These are phyloP conservation scores for Podarcis cretensis DNA, from an alignment of 2,113 vertebrate genomes.

Conservation along the genomic window DNA sequence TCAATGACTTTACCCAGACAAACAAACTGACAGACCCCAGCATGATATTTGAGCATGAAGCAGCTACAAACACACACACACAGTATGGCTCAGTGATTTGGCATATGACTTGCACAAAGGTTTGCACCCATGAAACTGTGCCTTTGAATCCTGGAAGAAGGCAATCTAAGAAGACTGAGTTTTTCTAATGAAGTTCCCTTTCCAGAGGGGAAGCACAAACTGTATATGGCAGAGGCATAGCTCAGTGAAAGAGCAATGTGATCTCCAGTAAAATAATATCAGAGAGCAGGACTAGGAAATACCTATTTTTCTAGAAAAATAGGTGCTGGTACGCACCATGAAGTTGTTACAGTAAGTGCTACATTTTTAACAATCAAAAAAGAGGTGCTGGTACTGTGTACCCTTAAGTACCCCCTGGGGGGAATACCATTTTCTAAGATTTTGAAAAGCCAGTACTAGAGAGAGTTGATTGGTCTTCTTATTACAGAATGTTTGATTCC, in stretches of 20 bases:
- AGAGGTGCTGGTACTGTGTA: too few relatives aligned
- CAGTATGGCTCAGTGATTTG: background rate
- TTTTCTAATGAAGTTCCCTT: too few relatives aligned
- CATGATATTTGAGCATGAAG: conserved; percentile 28
- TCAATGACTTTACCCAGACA: background rate
- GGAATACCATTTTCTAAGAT: background rate
- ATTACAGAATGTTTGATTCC: too few relatives aligned
- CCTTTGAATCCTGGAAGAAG: background rate
- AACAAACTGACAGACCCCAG: conserved; percentile 7
- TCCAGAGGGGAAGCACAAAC: background rate
- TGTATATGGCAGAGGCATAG: background rate
- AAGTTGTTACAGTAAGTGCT: too few relatives aligned
- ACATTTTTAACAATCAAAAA: too few relatives aligned
- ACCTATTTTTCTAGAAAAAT: too few relatives aligned
- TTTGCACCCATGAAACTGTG: background rate
- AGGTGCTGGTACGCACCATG: too few relatives aligned
- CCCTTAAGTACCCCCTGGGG: too few relatives aligned
- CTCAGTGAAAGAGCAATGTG: background rate
- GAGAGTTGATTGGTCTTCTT: too few relatives aligned
- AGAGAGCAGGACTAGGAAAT: background rate
- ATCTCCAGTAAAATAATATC: background rate
- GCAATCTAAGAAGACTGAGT: too few relatives aligned
- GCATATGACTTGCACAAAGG: background rate
- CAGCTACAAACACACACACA: background rate
- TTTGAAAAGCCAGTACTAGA: background rate